Evolutionary conservation across 2,113 vertebrate genomes (phyloP).

Genomic region (Microtus ochrogaster): DNA sequence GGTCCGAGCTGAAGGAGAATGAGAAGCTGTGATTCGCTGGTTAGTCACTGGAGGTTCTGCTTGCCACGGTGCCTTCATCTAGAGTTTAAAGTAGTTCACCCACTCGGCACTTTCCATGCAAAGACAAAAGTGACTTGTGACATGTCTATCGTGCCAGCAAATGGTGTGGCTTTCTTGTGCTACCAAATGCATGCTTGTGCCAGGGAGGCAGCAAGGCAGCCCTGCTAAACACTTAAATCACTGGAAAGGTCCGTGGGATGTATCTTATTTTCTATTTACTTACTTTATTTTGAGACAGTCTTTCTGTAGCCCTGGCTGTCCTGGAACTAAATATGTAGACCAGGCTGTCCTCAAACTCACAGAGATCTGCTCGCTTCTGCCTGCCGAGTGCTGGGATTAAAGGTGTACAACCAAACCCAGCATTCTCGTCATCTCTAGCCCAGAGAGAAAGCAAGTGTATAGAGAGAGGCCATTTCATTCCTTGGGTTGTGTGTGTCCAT

Average conservation of each 20-base stretch:
- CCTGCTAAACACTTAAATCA: background rate
- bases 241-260: background rate
- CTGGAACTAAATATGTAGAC: too few relatives aligned
- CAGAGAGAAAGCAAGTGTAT: background rate
- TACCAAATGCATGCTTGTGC: background rate
- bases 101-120: background rate
- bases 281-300: background rate
- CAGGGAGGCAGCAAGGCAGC: background rate
- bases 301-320: background rate
- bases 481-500: background rate
- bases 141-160: background rate
- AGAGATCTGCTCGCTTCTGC: background rate
- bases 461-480: background rate
- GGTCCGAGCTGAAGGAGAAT: background rate
- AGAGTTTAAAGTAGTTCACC: constrained; percentile 14
- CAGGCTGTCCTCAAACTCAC: background rate
- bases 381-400: background rate
- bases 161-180: background rate
- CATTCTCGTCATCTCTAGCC: background rate
- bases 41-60: constrained; percentile 41
- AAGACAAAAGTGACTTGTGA: too few relatives aligned
- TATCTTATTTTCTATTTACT: background rate
- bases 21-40: background rate
- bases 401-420: background rate
- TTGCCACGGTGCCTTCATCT: background rate